Percentiles rank a stretch among this genome's conserved stretches.
Conservation (phyloP, 1,140 invertebrate genomes). For the Drosophila sulfurigaster region DNA sequence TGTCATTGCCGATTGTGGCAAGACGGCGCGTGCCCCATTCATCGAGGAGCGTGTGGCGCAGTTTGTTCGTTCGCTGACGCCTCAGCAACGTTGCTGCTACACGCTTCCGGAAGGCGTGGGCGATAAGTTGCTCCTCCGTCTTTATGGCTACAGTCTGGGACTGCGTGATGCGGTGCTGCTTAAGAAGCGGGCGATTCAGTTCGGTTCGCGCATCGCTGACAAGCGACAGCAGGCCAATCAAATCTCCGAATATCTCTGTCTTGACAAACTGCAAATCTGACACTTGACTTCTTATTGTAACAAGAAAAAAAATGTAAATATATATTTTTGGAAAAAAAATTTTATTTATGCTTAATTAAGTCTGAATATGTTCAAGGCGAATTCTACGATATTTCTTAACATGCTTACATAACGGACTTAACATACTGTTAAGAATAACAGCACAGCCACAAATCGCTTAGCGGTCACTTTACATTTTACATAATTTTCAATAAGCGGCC, state of each 20-base stretch:
- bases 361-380: too few species aligned
- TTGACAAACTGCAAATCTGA: background rate
- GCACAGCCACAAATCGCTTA: too few species aligned
- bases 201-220: slow-evolving; percentile 98
- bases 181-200: slow-evolving; percentile 97
- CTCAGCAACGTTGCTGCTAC: slow-evolving; percentile 91
- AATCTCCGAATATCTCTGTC: slow-evolving; percentile 85
- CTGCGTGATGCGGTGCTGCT: slow-evolving; percentile 88
- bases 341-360: too few species aligned
- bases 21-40: slow-evolving; percentile 95
- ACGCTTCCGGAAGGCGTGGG: slow-evolving; percentile 91
- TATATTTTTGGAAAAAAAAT: background rate
- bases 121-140: slow-evolving; percentile 96
- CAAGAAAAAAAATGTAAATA: too few species aligned
- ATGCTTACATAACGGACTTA: too few species aligned
- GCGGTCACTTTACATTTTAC: too few species aligned
- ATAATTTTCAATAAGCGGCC: too few species aligned
- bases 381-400: too few species aligned
- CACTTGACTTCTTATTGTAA: background rate
- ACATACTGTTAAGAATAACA: too few species aligned
- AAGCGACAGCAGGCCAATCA: slow-evolving; percentile 95
- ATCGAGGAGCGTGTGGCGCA: slow-evolving; percentile 95
- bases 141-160: slow-evolving; percentile 91
- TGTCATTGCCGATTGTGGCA: slow-evolving; percentile 91
- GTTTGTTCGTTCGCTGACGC: slow-evolving; percentile 89